These are phyloP conservation scores for Caradrina kadenii DNA, from an alignment of 2,888 invertebrate genomes.

Conservation along the genomic window DNA sequence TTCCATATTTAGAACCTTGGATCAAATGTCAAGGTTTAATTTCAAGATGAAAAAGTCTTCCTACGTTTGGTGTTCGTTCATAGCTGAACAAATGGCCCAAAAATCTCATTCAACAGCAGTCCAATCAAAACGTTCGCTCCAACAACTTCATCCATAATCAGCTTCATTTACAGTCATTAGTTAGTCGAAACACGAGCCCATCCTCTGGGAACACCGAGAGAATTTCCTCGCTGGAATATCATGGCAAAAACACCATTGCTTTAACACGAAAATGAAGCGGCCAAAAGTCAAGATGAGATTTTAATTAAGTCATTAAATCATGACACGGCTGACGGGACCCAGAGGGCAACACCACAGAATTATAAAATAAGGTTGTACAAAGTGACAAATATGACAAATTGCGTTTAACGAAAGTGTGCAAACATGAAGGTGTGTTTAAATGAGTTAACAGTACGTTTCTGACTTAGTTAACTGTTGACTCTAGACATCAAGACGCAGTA, in stretches of 20 bases:
- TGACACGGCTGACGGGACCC: constrained; percentile 61
- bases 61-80: neutral
- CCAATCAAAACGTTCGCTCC: constrained; percentile 42
- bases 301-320: constrained; percentile 73
- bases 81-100: constrained; percentile 34
- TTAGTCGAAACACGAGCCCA: constrained; percentile 49
- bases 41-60: constrained; percentile 3
- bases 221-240: constrained; percentile 56
- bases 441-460: constrained; percentile 35
- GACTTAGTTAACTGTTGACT: constrained; percentile 30
- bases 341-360: constrained; percentile 62
- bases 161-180: constrained; percentile 55
- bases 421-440: constrained; percentile 43
- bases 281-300: constrained; percentile 71
- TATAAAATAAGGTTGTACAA: constrained; percentile 54
- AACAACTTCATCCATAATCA: constrained; percentile 49
- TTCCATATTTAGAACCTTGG: constrained; percentile 1
- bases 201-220: constrained; percentile 43
- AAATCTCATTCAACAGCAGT: constrained; percentile 26
- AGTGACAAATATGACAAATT: constrained; percentile 38
- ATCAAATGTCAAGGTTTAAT: constrained; percentile 6
- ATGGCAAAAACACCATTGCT: constrained; percentile 58
- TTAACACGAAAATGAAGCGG: constrained; percentile 59
- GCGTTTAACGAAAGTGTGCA: constrained; percentile 39
- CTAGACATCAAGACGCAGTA: constrained; percentile 26